Base-by-base conservation (phyloP, 2,797 vertebrate genomes). In the Eremophila alpestris region DNA sequence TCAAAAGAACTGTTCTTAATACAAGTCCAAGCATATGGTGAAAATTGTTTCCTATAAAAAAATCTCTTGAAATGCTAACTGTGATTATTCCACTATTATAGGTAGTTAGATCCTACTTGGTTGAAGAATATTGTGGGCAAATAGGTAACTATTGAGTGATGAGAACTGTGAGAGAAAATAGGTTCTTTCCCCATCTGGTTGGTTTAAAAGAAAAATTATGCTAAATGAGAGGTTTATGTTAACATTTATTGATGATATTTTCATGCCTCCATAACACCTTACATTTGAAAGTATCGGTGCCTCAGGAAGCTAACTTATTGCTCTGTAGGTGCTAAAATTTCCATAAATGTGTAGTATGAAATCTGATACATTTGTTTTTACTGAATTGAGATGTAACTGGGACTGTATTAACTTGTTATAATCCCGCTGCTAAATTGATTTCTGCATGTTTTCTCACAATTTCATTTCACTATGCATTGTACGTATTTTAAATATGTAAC, bases 291-390 rank as follows among this genome's bases (percentile, higher is more conserved):
- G 60, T 49, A 45, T 79, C 4, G 3, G 2, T 83, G 29, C 70
- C 51, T 94, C 59, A 32, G 79, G 75, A 92, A 92, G 49, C 29
- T 49, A 79, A 62, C 62, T 94, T 13, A 40, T 84, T 95, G 76
- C 55, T 90, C 59, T 89, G 60, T 78, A 83, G 70, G 71, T 92
- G 87, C 55, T 89, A 65, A 68, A 77, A 91, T 93, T 87, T 84
- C 65, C 60, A 85, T 89, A 83, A 75, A 58, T 36, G 14, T 67
- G 38, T 86, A 34, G n/a, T 1, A 7, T 63, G 51, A 52, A 89
- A 85, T 89, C 38, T 30, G 18, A 76, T 92, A 64, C 30, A 79
- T 79, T 86, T 92, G 46, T 73, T 93, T 90, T 92, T 83, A 64
- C 59, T 78, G 74, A 88, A 80, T 26, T 68, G 77, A 89, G 38